These are phyloP conservation scores for Cynopterus sphinx DNA, from an alignment of 2,797 vertebrate genomes.

Conservation along the genomic window DNA sequence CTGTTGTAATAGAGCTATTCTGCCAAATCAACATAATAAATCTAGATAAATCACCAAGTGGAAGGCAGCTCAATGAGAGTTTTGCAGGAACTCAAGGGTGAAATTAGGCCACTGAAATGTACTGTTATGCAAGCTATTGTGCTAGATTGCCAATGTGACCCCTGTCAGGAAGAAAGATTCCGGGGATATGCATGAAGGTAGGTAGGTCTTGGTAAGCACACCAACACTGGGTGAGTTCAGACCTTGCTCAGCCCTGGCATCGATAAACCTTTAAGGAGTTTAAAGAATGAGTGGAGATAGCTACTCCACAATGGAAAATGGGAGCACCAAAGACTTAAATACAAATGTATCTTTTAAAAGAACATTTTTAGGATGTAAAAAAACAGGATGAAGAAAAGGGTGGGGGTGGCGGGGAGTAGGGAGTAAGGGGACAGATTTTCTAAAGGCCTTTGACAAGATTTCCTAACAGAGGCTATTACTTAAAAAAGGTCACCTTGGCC, in stretches of 20 bases:
- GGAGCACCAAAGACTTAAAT: neutral
- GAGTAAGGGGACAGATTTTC: neutral
- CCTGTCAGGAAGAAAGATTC: slow-evolving; percentile 37
- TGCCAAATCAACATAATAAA: slow-evolving; percentile 65
- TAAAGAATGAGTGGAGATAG: neutral
- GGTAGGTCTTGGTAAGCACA: neutral
- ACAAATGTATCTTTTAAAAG: neutral
- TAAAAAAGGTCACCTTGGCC: neutral
- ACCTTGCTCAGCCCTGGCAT: neutral
- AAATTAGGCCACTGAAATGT: slow-evolving; percentile 68
- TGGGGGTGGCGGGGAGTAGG: rapidly evolving
- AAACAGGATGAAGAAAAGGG: neutral
- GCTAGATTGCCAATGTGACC: slow-evolving; percentile 64
- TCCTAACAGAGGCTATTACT: neutral
- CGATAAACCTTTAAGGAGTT: neutral
- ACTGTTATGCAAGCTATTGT: slow-evolving; percentile 46
- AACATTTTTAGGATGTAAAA: neutral
- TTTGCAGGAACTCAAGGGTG: slow-evolving; percentile 67
- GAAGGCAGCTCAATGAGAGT: slow-evolving; percentile 53
- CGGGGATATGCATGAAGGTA: neutral
- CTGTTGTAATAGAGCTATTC: slow-evolving; percentile 29
- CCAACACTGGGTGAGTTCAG: neutral
- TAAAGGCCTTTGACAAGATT: neutral
- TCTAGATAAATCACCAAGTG: slow-evolving; percentile 59
- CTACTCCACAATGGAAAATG: neutral